Base-by-base conservation (phyloP, 2,888 invertebrate genomes). In the Pomacea canaliculata region DNA sequence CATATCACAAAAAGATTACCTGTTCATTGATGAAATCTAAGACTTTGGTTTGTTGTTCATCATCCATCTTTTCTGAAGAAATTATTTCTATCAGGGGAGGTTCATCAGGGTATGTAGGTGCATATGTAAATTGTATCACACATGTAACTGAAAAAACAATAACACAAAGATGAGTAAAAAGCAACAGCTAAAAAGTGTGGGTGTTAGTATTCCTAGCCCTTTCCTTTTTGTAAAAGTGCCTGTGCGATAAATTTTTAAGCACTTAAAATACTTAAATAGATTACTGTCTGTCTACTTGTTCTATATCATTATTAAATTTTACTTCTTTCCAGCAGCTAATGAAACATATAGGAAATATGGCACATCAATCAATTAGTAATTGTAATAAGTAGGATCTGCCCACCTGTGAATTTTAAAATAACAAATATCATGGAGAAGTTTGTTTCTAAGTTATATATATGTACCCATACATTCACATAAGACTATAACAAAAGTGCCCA, bases 101-200 rank as follows among this genome's bases (percentile, higher is more conserved):
- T 87, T 95, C 96, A 86, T 98, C 98, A 0, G 98, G 98, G 91
- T 98, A 98, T 85, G 94, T 95, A 12, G 94, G 91, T 9, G 96
- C 95, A 86, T 96, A 97, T 18, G 95, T 94, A 88, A 98, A 96
- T 81, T 94, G 93, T 81, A 97, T 92, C 13, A 72, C 76, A 74
- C 76, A 80, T 70, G 73, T 74, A 73, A 96, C 88, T 88, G 81
- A 49, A 84, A 82, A 18, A 71, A 49, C 78, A 46, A 12, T 16
- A 60, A n/a, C 67, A 73, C 16, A 63, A 60, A 23, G 37, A 5
- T 37, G 4, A 5, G 37, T 37, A 37, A n/a, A 37, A 65, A 65
- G 23, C 65, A 65, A 23, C 13, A 16, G 23, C 13, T 65, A 12
- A 65, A 65, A 13, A 9, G n/a, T 27, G 19, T n/a, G 37, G n/a